Evolutionary conservation across 2,797 vertebrate genomes (phyloP), one percentile per base, ranked within the genome.

Genomic region (Amblyopsis hoosieri): DNA sequence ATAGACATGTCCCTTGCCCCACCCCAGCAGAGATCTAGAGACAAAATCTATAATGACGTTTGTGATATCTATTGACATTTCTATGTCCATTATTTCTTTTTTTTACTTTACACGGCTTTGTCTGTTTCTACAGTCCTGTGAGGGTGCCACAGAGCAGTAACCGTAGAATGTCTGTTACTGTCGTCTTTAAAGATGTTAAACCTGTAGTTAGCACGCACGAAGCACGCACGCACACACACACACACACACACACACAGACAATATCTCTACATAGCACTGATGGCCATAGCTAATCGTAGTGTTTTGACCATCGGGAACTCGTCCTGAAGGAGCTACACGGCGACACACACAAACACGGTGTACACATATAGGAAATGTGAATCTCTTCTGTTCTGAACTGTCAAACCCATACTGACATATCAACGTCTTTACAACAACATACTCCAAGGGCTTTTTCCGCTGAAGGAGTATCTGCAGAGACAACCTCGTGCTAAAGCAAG

Each of bases 51-150:
- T 67, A 74, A 82, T 57, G 67, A 72, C 82, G 81, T 90, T 90
- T 90, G 85, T 90, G 84, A 89, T 89, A 89, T 29, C 23, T 86
- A 74, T 85, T 89, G 67, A 87, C 67, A 85, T 91, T 90, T 88
- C 66, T 87, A 85, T 86, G 86, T 92, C 78, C 69, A 72, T 81
- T 90, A 87, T 88, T 87, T 46, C 15, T 53, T 60, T 57, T 60
- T 63, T 73, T 46, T 57, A 42, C 63, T 86, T 87, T 87, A 89
- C 82, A 85, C 76, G 69, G 69, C 66, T 83, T 65, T 82, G 79
- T 89, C 81, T 81, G 80, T 86, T 87, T 83, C 68, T 85, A 81
- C 76, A 69, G 83, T 84, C 73, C 74, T 76, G 84, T 93, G 68
- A 74, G 75, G 72, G 79, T 80, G 79, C 82, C 80, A 81, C 81